Base-by-base conservation (phyloP, 2,888 invertebrate species). In the Ophion slaviceki region DNA sequence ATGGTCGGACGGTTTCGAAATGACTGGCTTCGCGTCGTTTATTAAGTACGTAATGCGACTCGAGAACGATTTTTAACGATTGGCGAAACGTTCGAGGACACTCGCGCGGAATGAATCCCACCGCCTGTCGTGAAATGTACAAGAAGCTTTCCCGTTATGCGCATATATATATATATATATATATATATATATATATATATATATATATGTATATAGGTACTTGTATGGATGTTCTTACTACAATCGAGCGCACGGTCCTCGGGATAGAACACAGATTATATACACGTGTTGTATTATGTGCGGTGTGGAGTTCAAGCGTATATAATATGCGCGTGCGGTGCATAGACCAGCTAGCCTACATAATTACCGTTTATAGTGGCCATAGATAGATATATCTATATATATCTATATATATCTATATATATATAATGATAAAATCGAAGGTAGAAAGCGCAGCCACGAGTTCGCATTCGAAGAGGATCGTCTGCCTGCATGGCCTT, bases 401-500 rank as follows among this genome's bases (percentile, higher is more conserved):
- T 53, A 14, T 40, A 24, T 66, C 66, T 67, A 66, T 24, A 68
- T 68, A 59, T 47, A 28, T 57, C 17, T 40, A 36, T 66, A 7
- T 53, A 14, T 57, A 24, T 66, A 72, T 67, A 66, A 24, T 24
- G 24, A 85, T 91, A 91, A 90, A 90, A 91, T 91, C 91, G 91
- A 92, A 92, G 92, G 92, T 93, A 93, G 93, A 93, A 93, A 93
- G 93, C 93, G 93, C 92, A 89, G 85, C 85, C 78, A 78, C 82
- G 77, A 71, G 59, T 53, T 57, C 47, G 67, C 79, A 28, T 75
- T 71, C 61, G 4, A 10, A 86, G 88, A 91, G 92, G 92, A 93
- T 92, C 93, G 92, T 93, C 92, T 92, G 93, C 93, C 84, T 92
- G 93, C 93, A 82, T 92, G 92, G 92, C 93, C 93, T 93, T 93